Evolutionary conservation across 2,888 invertebrate species (phyloP), one percentile per base, ranked within the genome.

Genomic region (Oligia strigilis): DNA sequence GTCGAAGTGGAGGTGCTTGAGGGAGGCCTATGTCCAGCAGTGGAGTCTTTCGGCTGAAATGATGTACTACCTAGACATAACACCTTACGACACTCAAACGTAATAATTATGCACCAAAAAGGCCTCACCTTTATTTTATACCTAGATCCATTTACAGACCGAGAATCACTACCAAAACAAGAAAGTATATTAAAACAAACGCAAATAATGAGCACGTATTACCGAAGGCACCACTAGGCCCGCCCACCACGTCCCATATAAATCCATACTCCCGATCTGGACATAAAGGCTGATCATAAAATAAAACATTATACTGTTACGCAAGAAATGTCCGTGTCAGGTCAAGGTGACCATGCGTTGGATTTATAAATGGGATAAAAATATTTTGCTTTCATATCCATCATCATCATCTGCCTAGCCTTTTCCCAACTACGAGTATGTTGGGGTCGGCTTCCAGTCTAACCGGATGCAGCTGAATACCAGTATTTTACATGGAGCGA

Each of bases 221-320:
- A 46, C 46, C 40, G 14, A 3, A 40, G 40, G 40, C 40, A 14
- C 14, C 29, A 43, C 29, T 62, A 70, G 65, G 43, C 58, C 71
- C 19, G 64, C 17, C 19, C 73, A 29, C 78, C 77, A 75, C 69
- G 78, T 72, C 71, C 64, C 60, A 58, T 64, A 85, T 88, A 91
- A 91, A 91, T 90, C 90, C 83, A 76, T 82, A 80, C 79, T 79
- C 82, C 84, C 85, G 78, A 80, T 80, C 75, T 77, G 78, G 83
- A 82, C 87, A 84, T 84, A 90, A 91, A 90, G 82, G 83, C 71
- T 65, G 83, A 80, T 87, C 89, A 88, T 91, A 91, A 91, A 91
- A 91, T 90, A 88, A 89, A 84, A 83, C 88, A 91, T 91, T 90
- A 49, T 49, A 89, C 87, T 76, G 82, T 75, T 62, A 80, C 85